Percentiles rank a stretch among this genome's conserved stretches.
phyloP scores from a whole-genome alignment of 2,888 invertebrate species.

The Palloptera scutellata region DNA sequence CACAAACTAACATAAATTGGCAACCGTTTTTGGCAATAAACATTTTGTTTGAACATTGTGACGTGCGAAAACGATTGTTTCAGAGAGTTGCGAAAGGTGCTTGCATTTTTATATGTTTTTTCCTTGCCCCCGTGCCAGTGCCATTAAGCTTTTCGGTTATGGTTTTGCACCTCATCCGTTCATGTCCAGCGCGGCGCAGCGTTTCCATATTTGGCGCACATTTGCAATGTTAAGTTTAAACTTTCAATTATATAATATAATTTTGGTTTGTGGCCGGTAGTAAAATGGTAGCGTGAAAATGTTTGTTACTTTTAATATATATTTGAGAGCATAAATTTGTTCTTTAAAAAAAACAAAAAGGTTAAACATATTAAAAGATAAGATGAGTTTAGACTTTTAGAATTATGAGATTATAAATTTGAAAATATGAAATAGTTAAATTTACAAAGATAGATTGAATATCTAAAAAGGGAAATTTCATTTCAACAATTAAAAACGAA shows the following conservation, averaged over 20 bases:
- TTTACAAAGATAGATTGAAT: too few species aligned
- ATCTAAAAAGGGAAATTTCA: not conserved
- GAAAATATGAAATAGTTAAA: too few species aligned
- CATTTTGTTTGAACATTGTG: slow-evolving; percentile 1
- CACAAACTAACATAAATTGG: slow-evolving; percentile 23
- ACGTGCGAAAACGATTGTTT: not conserved
- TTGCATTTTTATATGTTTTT: slow-evolving; percentile 15
- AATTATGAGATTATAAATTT: too few species aligned
- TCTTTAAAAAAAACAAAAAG: too few species aligned
- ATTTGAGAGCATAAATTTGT: too few species aligned
- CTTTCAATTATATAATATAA: slow-evolving; percentile 27
- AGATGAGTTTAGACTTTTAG: too few species aligned
- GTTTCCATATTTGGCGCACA: too few species aligned
- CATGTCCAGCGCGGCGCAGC: too few species aligned
- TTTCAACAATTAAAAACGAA: not conserved
- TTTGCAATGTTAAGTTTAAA: slow-evolving; percentile 10
- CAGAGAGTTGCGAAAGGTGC: not conserved
- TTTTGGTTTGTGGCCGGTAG: slow-evolving; percentile 18
- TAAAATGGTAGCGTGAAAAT: slow-evolving; percentile 9
- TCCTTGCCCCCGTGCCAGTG: slow-evolving; percentile 19
- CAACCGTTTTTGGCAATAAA: slow-evolving; percentile 31
- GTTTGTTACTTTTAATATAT: not conserved
- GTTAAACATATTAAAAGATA: too few species aligned
- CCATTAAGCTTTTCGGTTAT: slow-evolving; percentile 1
- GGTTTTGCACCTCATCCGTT: too few species aligned